These are phyloP conservation scores for Pelodytes ibericus DNA, from an alignment of 2,797 vertebrate genomes.

Conservation along the genomic window DNA sequence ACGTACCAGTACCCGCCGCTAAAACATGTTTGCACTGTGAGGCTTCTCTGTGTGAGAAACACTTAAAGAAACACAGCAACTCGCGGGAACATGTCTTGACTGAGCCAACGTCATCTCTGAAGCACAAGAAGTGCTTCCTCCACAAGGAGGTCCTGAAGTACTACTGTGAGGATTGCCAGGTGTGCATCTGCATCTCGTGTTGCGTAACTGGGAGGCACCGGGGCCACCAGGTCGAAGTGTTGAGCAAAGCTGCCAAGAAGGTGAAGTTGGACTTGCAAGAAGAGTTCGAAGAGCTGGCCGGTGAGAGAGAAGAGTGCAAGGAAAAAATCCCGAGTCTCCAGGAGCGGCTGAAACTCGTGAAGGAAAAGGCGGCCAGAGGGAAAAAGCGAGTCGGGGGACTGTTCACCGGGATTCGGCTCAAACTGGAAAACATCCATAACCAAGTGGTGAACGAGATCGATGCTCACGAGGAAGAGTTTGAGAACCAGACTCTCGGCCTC, in stretches of 20 bases:
- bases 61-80: slow-evolving; percentile 24
- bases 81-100: not conserved
- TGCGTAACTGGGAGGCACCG: not conserved
- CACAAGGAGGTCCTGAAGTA: slow-evolving; percentile 21
- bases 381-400: not conserved
- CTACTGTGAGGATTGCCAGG: not conserved
- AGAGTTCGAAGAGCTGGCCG: not conserved
- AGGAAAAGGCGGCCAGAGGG: not conserved
- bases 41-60: slow-evolving; percentile 14
- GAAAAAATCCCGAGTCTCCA: not conserved
- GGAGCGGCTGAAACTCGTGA: not conserved
- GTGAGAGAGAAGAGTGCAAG: not conserved
- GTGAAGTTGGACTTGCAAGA: not conserved
- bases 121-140: not conserved
- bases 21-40: slow-evolving; percentile 31
- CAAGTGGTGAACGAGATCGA: not conserved
- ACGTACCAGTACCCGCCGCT: not conserved
- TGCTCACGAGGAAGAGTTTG: not conserved
- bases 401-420: not conserved
- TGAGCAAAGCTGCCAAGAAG: not conserved
- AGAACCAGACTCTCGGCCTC: too few relatives aligned
- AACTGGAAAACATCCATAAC: not conserved
- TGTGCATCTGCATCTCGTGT: not conserved
- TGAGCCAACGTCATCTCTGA: not conserved
- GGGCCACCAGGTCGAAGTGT: not conserved